These are phyloP conservation scores for Drosophila lacteicornis DNA, from an alignment of 1,140 invertebrate genomes.

Conservation along the genomic window DNA sequence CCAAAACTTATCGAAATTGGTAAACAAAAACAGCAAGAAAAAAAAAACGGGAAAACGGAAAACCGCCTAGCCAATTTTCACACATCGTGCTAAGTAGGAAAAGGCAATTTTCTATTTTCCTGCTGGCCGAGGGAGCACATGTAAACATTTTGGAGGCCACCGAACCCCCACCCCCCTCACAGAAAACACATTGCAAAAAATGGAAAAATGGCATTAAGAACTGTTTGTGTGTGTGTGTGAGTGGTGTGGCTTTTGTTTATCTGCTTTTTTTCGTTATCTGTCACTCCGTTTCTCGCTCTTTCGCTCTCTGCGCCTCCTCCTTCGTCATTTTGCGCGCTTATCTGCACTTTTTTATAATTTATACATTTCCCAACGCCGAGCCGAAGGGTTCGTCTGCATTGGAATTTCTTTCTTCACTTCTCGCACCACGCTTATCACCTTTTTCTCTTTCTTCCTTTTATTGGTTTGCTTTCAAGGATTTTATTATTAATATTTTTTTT, in stretches of 20 bases:
- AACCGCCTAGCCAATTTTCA: conserved; percentile 73
- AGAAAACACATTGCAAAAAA: conserved; percentile 53
- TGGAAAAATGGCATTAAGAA: conserved; percentile 58
- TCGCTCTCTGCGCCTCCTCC: conserved; percentile 25
- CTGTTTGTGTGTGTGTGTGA: conserved; percentile 43
- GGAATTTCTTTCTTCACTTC: conserved; percentile 61
- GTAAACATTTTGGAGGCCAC: conserved; percentile 66
- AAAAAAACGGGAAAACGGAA: conserved; percentile 36
- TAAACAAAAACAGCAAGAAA: conserved; percentile 57
- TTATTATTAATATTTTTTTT: not conserved
- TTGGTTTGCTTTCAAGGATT: not conserved
- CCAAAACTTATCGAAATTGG: conserved; percentile 70
- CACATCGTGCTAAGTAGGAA: conserved; percentile 59
- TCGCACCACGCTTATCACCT: conserved; percentile 47
- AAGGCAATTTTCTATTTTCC: conserved; percentile 75
- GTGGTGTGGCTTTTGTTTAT: conserved; percentile 64
- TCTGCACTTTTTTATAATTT: conserved; percentile 62
- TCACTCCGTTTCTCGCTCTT: conserved; percentile 40
- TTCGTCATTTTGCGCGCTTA: conserved; percentile 71
- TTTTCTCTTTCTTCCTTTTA: conserved; percentile 10
- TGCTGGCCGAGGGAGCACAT: conserved; percentile 54
- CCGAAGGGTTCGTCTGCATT: conserved; percentile 60
- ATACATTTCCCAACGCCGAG: conserved; percentile 51
- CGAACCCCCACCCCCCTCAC: not conserved
- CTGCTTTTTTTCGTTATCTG: conserved; percentile 66